Evolutionary conservation across 2,113 vertebrate species (phyloP).

Genomic region (Marmota flaviventris): DNA sequence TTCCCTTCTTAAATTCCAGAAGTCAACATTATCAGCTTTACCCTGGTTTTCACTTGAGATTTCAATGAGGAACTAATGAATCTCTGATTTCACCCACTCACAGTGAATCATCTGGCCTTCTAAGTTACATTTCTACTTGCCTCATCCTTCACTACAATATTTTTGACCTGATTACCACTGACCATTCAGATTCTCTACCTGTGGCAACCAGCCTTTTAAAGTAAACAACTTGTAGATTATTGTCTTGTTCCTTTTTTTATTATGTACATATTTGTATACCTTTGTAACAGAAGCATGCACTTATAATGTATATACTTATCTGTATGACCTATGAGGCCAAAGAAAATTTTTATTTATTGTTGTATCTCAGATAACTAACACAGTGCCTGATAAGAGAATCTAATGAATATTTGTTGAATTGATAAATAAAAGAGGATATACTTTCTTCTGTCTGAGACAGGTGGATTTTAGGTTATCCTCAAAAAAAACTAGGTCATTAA

Average conservation of each 20-base stretch:
- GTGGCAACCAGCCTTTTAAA: not conserved
- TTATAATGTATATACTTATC: not conserved
- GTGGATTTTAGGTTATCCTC: not conserved
- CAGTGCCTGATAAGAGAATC: not conserved
- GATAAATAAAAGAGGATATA: not conserved
- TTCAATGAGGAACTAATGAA: not conserved
- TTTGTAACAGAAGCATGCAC: not conserved
- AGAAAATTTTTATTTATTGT: not conserved
- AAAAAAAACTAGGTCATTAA: not conserved
- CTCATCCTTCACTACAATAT: not conserved
- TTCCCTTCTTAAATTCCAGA: conserved; percentile 29
- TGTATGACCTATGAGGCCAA: not conserved
- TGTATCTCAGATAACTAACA: not conserved
- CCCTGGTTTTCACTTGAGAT: not conserved
- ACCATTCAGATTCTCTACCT: not conserved
- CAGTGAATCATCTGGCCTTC: not conserved
- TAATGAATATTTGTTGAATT: not conserved
- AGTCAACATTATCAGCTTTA: not conserved
- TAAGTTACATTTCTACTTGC: not conserved
- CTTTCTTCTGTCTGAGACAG: not conserved
- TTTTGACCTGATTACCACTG: not conserved
- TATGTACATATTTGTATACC: not conserved
- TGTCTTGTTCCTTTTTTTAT: not conserved
- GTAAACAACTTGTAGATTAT: not conserved
- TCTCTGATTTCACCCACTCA: not conserved